Evolutionary conservation across 23 tunicate species (phyloP).

Genomic region (Ciona savignyi): DNA sequence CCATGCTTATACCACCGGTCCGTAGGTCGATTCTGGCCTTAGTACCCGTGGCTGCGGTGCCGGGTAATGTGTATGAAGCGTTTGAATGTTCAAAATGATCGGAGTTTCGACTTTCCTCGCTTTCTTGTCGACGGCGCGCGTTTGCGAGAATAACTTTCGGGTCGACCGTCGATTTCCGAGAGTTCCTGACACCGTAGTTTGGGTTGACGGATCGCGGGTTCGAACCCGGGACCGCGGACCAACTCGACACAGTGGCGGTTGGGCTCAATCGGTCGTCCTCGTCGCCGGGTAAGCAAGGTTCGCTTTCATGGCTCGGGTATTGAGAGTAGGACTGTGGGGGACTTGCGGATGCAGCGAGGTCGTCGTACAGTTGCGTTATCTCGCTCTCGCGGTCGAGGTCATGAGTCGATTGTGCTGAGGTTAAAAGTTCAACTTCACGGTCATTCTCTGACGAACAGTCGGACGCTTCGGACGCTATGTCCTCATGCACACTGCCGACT

Average conservation of each 20-base stretch:
- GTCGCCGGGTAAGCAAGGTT: slow-evolving; percentile 5
- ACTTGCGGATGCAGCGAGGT: neutral
- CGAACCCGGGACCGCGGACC: slow-evolving; percentile 72
- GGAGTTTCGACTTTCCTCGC: slow-evolving; percentile 1
- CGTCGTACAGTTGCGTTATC: neutral
- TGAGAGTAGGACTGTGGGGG: neutral
- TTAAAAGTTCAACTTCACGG: slow-evolving; percentile 68
- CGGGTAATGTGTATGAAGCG: slow-evolving; percentile 70
- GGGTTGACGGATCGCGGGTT: slow-evolving; percentile 63
- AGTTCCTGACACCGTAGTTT: slow-evolving; percentile 19
- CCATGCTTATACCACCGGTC: slow-evolving; percentile 82
- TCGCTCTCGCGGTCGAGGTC: neutral
- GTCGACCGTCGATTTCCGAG: slow-evolving; percentile 23
- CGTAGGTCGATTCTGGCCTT: slow-evolving; percentile 85
- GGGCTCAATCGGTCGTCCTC: slow-evolving; percentile 48
- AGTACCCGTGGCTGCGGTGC: slow-evolving; percentile 80
- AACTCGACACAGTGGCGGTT: slow-evolving; percentile 69
- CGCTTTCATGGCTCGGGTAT: slow-evolving; percentile 34
- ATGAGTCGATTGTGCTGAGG: slow-evolving; percentile 1
- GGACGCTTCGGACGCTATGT: slow-evolving; percentile 28
- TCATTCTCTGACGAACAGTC: slow-evolving; percentile 69
- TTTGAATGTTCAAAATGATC: neutral
- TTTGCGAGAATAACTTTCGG: slow-evolving; percentile 47
- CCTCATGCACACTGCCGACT: slow-evolving; percentile 1
- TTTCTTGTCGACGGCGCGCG: slow-evolving; percentile 7